Evolutionary conservation across 2,888 invertebrate species (phyloP), one percentile per base, ranked within the genome.

Genomic region (Piscicola geometra): DNA sequence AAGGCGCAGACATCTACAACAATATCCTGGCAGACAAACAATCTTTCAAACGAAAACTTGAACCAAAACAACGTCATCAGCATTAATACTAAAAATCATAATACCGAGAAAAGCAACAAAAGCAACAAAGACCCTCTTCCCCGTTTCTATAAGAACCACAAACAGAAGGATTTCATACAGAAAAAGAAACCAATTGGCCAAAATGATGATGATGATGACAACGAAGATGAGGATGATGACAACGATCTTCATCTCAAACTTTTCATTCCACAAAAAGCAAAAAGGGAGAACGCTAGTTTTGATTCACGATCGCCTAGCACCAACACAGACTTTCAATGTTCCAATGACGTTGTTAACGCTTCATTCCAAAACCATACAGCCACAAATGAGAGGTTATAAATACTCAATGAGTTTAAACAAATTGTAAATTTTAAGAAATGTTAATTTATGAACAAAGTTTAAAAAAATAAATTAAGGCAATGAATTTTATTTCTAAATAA

Each of bases 181-280:
- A 41, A 41, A 41, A 41, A 41, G 41, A 41, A 41, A 41, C 41
- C 5, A 41, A 41, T 9, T 41, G 41, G 41, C 41, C 41, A 41
- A 5, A 41, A 41, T 15, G 41, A 41, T 15, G 41, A 41, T 41
- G 41, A 41, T 41, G 41, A 56, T 15, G n/a, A 56, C 21, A 56
- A 56, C 60, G 60, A 56, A 5, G 60, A 56, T 5, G 60, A 56
- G 3, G 60, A 56, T 5, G 60, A 56, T n/a, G 60, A 56, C 25
- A 56, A 56, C n/a, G 60, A 56, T 56, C 60, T 56, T 56, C 60
- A 56, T 56, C 25, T 56, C n/a, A 56, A 56, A 56, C 25, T 56
- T 25, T 56, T 56, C 60, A 56, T 56, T 56, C 60, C 60, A 25
- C 60, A 56, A 56, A 56, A 56, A 56, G 15, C 41, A 41, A 9